A percentile compares a stretch with the other conserved stretches of the same genome.
Evolutionary conservation across 2,113 vertebrate genomes (phyloP).

Genomic region (Aspidoscelis tigris): DNA sequence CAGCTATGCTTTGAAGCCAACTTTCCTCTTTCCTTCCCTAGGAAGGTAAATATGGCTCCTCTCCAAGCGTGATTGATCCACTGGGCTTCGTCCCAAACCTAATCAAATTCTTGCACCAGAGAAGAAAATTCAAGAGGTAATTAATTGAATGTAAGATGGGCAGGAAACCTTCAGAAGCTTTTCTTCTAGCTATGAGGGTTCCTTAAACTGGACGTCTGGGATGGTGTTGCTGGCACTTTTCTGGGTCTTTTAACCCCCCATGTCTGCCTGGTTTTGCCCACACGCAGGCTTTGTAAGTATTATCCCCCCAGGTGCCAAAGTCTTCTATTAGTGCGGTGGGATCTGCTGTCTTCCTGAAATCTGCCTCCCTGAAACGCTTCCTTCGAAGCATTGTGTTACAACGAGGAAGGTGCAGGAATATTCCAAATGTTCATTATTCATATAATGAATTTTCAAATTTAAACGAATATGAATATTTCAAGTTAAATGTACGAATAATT

Average conservation of each 20-base stretch:
- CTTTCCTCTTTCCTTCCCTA: rapidly evolving
- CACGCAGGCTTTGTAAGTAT: rapidly evolving
- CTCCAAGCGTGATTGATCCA: neutral
- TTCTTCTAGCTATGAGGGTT: neutral
- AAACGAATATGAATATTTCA: no score
- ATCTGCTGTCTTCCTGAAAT: constrained; percentile 49
- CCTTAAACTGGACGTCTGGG: no score
- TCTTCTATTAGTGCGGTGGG: rapidly evolving
- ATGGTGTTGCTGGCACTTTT: no score
- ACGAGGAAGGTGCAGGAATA: constrained; percentile 20
- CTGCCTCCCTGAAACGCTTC: constrained; percentile 43
- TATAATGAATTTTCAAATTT: no score
- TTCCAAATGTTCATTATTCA: no score
- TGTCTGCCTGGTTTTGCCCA: neutral
- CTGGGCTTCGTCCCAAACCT: neutral
- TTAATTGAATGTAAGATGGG: neutral
- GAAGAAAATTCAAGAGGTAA: rapidly evolving
- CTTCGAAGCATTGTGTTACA: constrained; percentile 49
- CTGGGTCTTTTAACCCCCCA: neutral
- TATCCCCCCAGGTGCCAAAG: rapidly evolving
- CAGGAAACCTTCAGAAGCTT: neutral
- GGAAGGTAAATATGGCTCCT: rapidly evolving
- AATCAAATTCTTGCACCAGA: rapidly evolving
- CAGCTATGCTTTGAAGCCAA: neutral
- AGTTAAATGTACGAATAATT: no score